These are phyloP conservation scores for Ivindomyrus marchei DNA, from an alignment of 2,113 vertebrate genomes.

Conservation along the genomic window DNA sequence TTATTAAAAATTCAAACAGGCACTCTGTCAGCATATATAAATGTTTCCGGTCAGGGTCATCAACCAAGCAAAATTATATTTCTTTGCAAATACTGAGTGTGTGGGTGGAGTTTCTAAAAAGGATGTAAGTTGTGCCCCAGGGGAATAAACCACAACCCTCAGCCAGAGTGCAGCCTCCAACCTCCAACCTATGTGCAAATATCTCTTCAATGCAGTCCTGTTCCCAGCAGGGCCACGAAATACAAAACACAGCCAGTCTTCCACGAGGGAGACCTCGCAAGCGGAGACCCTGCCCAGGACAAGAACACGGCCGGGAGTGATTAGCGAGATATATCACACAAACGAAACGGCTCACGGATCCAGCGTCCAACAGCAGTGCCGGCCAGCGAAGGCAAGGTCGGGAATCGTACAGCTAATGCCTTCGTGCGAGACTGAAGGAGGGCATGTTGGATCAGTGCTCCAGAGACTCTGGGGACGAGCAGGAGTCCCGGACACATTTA, in stretches of 20 bases:
- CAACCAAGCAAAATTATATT: background rate
- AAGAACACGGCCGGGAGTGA: background rate
- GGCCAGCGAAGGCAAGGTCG: background rate
- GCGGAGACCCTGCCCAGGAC: background rate
- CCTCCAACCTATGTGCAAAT: background rate
- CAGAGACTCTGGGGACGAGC: slow-evolving; percentile 24
- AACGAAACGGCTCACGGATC: background rate
- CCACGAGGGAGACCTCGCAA: background rate
- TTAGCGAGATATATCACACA: background rate
- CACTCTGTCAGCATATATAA: background rate
- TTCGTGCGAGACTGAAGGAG: slow-evolving; percentile 2
- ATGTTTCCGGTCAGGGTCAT: background rate
- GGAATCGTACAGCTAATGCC: background rate
- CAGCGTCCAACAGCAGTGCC: background rate
- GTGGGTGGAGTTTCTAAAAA: background rate
- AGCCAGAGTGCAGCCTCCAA: background rate
- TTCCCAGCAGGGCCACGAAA: background rate
- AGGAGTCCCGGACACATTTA: slow-evolving; percentile 34
- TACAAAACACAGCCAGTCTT: background rate
- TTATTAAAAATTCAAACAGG: background rate
- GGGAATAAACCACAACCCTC: background rate
- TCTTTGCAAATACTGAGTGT: background rate
- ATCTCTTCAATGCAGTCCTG: background rate
- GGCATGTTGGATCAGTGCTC: slow-evolving; percentile 22
- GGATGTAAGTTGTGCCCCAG: background rate